Evolutionary conservation across 2,113 vertebrate genomes (phyloP).

Genomic region (Cairina moschata): DNA sequence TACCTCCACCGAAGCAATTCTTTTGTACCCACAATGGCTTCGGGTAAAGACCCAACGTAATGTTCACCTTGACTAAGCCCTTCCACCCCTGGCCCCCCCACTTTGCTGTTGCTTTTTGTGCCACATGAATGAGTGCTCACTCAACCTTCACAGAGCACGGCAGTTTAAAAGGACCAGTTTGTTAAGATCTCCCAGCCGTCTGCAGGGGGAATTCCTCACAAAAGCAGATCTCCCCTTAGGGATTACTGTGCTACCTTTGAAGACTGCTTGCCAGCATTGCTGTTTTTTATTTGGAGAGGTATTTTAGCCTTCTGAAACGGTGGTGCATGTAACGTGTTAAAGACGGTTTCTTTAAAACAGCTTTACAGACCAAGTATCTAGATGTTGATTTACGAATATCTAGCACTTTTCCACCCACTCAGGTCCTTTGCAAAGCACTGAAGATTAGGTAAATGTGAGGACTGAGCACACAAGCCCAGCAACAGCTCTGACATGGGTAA

Average conservation of each 20-base stretch:
- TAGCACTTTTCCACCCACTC: background rate
- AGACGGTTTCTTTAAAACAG: background rate
- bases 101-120: constrained; percentile 14
- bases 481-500: background rate
- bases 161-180: constrained; percentile 35
- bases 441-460: background rate
- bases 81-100: background rate
- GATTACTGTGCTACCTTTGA: constrained; percentile 49
- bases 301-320: constrained; percentile 36
- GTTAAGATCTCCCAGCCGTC: constrained; percentile 35
- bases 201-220: constrained; percentile 51
- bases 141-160: constrained; percentile 42
- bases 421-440: background rate
- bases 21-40: constrained; percentile 14
- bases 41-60: background rate
- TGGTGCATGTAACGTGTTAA: accelerated
- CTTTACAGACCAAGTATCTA: background rate
- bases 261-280: constrained; percentile 15
- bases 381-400: background rate
- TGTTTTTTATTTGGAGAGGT: constrained; percentile 59
- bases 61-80: constrained; percentile 38
- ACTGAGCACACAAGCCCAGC: background rate
- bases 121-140: constrained; percentile 50
- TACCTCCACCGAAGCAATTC: constrained; percentile 16
- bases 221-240: constrained; percentile 33